Evolutionary conservation across 2,888 invertebrate species (phyloP).

Genomic region (Drosophila mimetica): DNA sequence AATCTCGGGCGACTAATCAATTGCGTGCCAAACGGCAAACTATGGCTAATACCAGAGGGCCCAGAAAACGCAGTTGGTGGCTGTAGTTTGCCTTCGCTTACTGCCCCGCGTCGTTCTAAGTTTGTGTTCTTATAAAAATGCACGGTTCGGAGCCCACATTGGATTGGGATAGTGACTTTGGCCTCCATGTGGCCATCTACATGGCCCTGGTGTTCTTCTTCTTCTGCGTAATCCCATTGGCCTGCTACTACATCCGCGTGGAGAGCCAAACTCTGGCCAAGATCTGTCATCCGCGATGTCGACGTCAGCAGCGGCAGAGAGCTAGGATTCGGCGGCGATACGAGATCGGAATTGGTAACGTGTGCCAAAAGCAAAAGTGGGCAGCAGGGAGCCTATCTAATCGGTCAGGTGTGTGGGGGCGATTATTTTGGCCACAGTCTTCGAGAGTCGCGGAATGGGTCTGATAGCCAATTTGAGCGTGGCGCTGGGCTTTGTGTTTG

Average conservation of each 20-base stretch:
- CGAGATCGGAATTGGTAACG: constrained; percentile 60
- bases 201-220: constrained; percentile 52
- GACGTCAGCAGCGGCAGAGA: constrained; percentile 24
- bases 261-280: constrained; percentile 62
- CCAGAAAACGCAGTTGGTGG: constrained; percentile 19
- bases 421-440: constrained; percentile 36
- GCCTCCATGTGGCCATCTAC: constrained; percentile 53
- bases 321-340: constrained; percentile 20
- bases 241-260: constrained; percentile 71
- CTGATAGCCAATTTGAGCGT: constrained; percentile 53
- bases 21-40: constrained; percentile 33
- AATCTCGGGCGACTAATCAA: constrained; percentile 34
- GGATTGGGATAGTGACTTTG: constrained; percentile 45
- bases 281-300: constrained; percentile 56
- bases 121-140: constrained; percentile 1
- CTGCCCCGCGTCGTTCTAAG: constrained; percentile 1
- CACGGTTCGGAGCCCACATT: constrained; percentile 31
- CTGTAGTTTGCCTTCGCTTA: constrained; percentile 30
- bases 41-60: constrained; percentile 18
- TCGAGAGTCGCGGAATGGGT: constrained; percentile 51
- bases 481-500: constrained; percentile 53
- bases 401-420: constrained; percentile 34
- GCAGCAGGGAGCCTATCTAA: constrained; percentile 56
- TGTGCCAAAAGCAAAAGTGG: constrained; percentile 52
- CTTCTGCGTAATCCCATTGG: constrained; percentile 62